phyloP scores from a whole-genome alignment of 2,797 vertebrate genomes.

The Delichon dasypus region DNA sequence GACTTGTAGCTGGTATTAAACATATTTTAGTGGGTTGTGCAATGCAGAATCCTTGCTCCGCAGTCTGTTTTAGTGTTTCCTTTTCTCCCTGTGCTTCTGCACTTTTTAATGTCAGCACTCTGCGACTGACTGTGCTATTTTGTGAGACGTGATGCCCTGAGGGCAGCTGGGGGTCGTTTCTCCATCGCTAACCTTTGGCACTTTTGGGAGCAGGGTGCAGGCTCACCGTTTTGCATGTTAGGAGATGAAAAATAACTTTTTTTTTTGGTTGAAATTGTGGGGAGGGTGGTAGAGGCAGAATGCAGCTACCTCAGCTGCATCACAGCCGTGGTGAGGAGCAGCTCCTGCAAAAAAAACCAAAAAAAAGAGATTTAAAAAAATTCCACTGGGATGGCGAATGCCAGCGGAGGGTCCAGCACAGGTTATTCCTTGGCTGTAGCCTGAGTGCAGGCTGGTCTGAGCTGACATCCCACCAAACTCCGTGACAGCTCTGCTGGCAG shows the following conservation, averaged over 20 bases:
- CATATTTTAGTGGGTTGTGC: conserved; percentile 10
- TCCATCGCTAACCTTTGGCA: not conserved
- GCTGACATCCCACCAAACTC: not conserved
- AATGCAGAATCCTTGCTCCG: conserved; percentile 46
- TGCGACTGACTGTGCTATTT: not conserved
- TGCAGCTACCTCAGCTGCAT: not conserved
- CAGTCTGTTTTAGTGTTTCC: conserved; percentile 6
- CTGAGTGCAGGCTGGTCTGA: not conserved
- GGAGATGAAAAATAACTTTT: not conserved
- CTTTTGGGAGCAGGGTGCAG: not conserved
- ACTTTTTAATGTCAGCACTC: not conserved
- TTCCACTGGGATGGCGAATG: not conserved
- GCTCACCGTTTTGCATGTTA: not conserved
- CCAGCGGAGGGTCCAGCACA: not conserved
- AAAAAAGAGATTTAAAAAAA: no score
- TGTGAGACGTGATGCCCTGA: not conserved
- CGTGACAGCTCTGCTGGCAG: conserved; percentile 7
- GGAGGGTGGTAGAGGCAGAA: not conserved
- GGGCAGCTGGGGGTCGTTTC: conserved; percentile 6
- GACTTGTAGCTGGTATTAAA: not conserved
- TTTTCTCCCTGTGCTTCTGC: not conserved
- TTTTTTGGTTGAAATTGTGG: not conserved
- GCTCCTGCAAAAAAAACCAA: not conserved
- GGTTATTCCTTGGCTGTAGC: not conserved
- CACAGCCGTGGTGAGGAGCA: not conserved